Base-by-base conservation (phyloP, 2,113 vertebrate species). In the Coreoperca whiteheadi region DNA sequence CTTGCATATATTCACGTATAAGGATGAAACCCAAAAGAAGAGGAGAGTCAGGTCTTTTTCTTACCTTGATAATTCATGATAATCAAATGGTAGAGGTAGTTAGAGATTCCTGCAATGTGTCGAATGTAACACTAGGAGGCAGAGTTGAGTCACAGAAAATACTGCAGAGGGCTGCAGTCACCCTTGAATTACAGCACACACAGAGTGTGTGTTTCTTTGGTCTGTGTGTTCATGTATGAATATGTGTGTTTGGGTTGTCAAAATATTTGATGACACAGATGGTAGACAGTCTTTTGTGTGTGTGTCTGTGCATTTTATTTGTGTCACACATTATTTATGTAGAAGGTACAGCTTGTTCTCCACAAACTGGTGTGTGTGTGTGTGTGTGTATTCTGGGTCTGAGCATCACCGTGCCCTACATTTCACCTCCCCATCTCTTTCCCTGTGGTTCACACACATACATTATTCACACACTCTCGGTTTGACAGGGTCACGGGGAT, bases 331-430 rank as follows among this genome's bases (percentile, higher is more conserved):
- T 81, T 81, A 72, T 83, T 92, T 79, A 81, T 84, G 85, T 81
- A 77, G 81, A 78, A 65, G 60, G 76, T 83, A 82, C 80, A 71
- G 81, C 86, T 86, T 86, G 87, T 89, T 88, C 74, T 68, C 57
- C 43, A 61, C 70, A 81, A 61, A 71, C 66, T 74, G 57, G 39
- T 81, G 41, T 65, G 63, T 77, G 71, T 66, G 53, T 75, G 59
- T 64, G 68, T 50, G 63, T 71, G 74, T 77, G 43, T 74, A 46
- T 89, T 86, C 81, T 79, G 41, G 54, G 81, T 54, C 76, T 76
- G 48, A 81, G 84, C 82, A 77, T 82, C 79, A 82, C 64, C 32
- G 32, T 93, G 92, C 85, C 91, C 91, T 93, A 93, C 91, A 93
- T 94, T 91, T 90, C 84, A 86, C 82, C 82, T 80, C 74, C 83